These are phyloP conservation scores for Apamea sordens DNA, from an alignment of 2,888 invertebrate species.

Conservation along the genomic window DNA sequence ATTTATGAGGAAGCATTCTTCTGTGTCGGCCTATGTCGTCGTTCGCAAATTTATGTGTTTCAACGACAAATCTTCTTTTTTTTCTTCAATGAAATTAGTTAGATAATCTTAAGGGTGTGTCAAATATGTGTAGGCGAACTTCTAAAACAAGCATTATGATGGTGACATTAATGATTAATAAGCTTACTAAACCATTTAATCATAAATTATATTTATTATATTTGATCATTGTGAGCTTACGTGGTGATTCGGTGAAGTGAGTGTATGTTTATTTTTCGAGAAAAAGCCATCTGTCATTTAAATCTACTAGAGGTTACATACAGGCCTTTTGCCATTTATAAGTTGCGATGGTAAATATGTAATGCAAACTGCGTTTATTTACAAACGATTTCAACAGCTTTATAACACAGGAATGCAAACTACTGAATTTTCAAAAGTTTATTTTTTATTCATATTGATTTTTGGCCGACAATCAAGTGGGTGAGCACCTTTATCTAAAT, in stretches of 20 bases:
- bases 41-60: slow-evolving; percentile 55
- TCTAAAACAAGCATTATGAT: background rate
- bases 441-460: background rate
- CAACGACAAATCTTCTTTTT: slow-evolving; percentile 21
- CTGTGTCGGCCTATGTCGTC: slow-evolving; percentile 27
- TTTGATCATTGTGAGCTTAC: too few relatives aligned
- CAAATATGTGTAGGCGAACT: background rate
- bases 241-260: background rate
- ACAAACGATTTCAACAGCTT: background rate
- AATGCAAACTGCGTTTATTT: background rate
- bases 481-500: background rate
- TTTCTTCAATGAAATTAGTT: slow-evolving; percentile 28
- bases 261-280: background rate
- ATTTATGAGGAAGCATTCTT: slow-evolving; percentile 46
- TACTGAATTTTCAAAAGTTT: background rate
- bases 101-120: background rate
- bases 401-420: background rate
- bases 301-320: background rate
- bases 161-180: background rate
- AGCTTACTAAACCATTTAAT: background rate
- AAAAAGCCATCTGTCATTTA: background rate
- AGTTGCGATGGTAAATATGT: background rate
- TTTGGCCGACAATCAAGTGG: background rate
- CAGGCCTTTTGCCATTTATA: too few relatives aligned
- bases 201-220: background rate